phyloP scores from a whole-genome alignment of 2,797 vertebrate genomes.

The Austrolebias charrua region DNA sequence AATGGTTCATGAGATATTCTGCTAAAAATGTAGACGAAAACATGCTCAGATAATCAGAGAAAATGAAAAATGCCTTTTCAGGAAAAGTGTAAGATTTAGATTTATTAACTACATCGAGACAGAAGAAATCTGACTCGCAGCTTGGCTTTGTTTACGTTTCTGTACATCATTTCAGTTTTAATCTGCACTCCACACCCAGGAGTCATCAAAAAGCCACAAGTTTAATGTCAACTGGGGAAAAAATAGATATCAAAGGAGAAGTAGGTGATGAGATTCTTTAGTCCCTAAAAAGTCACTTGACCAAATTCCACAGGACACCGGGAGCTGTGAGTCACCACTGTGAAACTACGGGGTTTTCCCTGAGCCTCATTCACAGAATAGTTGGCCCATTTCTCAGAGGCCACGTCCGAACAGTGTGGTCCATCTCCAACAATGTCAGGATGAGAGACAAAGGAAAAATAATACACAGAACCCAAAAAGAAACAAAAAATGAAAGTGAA shows the following conservation, averaged over 20 bases:
- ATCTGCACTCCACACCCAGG: slow-evolving; percentile 63
- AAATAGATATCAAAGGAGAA: slow-evolving; percentile 66
- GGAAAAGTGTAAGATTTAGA: slow-evolving; percentile 5
- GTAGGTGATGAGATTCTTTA: slow-evolving; percentile 52
- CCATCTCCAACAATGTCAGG: slow-evolving; percentile 49
- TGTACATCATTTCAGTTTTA: slow-evolving; percentile 54
- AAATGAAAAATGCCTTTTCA: too few species aligned
- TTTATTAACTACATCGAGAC: slow-evolving; percentile 34
- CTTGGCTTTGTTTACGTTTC: slow-evolving; percentile 23
- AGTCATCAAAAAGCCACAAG: slow-evolving; percentile 51
- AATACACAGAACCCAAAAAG: slow-evolving; percentile 24
- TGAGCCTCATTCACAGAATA: slow-evolving; percentile 67
- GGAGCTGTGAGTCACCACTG: slow-evolving; percentile 71
- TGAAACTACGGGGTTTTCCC: slow-evolving; percentile 76
- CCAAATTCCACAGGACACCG: slow-evolving; percentile 77
- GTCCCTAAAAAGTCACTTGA: slow-evolving; percentile 64
- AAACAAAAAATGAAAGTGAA: slow-evolving; percentile 17
- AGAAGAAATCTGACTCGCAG: slow-evolving; percentile 49
- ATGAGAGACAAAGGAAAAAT: slow-evolving; percentile 20
- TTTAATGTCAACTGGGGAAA: slow-evolving; percentile 22
- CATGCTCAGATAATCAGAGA: too few species aligned
- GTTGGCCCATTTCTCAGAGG: slow-evolving; percentile 53
- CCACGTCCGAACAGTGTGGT: slow-evolving; percentile 44
- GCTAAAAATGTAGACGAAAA: too few species aligned
- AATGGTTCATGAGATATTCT: too few species aligned